phyloP scores from a whole-genome alignment of 1,140 invertebrate species.

The Drosophila chauvacae region DNA sequence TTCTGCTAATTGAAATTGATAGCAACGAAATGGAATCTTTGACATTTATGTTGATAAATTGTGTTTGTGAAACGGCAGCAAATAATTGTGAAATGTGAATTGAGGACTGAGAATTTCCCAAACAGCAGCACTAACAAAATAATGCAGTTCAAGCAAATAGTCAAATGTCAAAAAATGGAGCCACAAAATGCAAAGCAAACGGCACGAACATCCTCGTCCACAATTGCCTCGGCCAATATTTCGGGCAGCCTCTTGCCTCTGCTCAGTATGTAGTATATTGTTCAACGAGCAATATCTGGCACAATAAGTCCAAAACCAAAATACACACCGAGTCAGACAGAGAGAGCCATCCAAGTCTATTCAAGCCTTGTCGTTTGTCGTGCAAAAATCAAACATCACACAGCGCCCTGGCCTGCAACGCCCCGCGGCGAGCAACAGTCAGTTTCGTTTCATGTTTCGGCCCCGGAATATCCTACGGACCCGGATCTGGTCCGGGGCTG shows the following conservation, averaged over 20 bases:
- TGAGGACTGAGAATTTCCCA: constrained; percentile 7
- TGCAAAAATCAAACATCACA: constrained; percentile 56
- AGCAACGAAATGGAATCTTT: constrained; percentile 38
- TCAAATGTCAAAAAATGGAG: constrained; percentile 52
- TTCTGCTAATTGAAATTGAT: constrained; percentile 77
- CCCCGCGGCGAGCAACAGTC: constrained; percentile 39
- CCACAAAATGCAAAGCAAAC: constrained; percentile 68
- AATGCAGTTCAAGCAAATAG: constrained; percentile 71
- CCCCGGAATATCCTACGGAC: background rate
- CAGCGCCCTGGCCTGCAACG: background rate
- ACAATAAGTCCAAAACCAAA: constrained; percentile 76
- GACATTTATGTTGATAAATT: constrained; percentile 67
- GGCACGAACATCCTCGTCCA: constrained; percentile 41
- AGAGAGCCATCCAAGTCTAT: constrained; percentile 40
- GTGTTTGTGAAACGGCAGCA: constrained; percentile 39
- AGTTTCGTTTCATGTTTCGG: constrained; percentile 20
- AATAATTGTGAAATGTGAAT: constrained; percentile 25
- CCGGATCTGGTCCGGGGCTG: background rate
- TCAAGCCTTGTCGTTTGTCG: constrained; percentile 31
- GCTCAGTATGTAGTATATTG: constrained; percentile 15
- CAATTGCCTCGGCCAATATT: constrained; percentile 67
- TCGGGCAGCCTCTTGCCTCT: constrained; percentile 42
- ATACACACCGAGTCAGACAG: constrained; percentile 37
- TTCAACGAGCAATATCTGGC: constrained; percentile 58
- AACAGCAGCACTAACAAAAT: constrained; percentile 55